These are phyloP conservation scores for Drosophila paracracens DNA, from an alignment of 2,888 invertebrate genomes.

Conservation along the genomic window DNA sequence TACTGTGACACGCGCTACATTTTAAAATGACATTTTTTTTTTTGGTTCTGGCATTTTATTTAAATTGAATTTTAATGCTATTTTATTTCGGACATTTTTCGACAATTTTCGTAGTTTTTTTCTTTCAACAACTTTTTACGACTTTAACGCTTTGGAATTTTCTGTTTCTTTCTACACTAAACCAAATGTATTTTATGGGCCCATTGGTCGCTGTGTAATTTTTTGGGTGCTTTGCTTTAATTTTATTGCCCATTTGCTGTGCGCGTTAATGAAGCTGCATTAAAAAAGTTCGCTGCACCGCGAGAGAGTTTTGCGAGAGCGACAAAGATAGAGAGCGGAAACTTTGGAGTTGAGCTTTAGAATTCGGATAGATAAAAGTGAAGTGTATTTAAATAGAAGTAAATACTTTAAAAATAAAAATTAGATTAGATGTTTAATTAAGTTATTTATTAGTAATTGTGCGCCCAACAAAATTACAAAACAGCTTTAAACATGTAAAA, in stretches of 20 bases:
- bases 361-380: slow-evolving; percentile 1
- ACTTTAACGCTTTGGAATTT: slow-evolving; percentile 73
- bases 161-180: slow-evolving; percentile 32
- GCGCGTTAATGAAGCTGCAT: slow-evolving; percentile 30
- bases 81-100: slow-evolving; percentile 46
- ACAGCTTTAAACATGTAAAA: neutral
- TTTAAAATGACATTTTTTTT: slow-evolving; percentile 46
- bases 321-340: neutral
- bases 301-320: slow-evolving; percentile 1
- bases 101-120: slow-evolving; percentile 62
- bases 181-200: slow-evolving; percentile 55
- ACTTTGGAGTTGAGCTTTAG: slow-evolving; percentile 2
- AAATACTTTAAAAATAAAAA: neutral
- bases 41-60: slow-evolving; percentile 46
- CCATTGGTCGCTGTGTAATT: slow-evolving; percentile 56
- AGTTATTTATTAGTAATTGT: neutral
- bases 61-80: slow-evolving; percentile 73
- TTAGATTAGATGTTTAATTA: neutral
- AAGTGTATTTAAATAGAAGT: neutral
- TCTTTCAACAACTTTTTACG: slow-evolving; percentile 60
- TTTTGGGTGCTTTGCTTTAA: slow-evolving; percentile 62
- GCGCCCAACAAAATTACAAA: neutral
- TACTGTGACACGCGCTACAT: slow-evolving; percentile 76
- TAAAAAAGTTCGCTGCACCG: slow-evolving; percentile 34
- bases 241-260: slow-evolving; percentile 66